phyloP scores from a whole-genome alignment of 2,797 vertebrate species.

The Moxostoma hubbsi region DNA sequence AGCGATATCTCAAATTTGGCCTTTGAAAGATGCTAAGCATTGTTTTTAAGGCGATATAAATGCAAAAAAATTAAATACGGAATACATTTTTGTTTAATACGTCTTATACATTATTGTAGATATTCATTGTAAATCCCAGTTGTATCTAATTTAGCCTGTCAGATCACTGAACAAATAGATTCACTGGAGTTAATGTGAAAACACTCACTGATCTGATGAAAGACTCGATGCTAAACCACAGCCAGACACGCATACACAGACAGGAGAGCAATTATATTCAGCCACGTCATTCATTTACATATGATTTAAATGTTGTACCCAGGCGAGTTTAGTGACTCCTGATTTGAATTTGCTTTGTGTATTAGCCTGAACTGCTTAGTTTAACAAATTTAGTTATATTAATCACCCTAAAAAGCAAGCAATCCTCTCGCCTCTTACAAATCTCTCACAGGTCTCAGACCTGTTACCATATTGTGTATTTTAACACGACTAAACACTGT shows the following conservation, averaged over 20 bases:
- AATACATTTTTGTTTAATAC: too few relatives aligned
- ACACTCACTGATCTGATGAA: not conserved
- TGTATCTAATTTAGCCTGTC: too few relatives aligned
- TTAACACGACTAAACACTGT: too few relatives aligned
- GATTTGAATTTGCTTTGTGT: slow-evolving; percentile 14
- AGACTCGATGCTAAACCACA: not conserved
- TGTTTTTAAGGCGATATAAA: too few relatives aligned
- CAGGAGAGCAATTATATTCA: not conserved
- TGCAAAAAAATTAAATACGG: too few relatives aligned
- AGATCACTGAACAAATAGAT: not conserved
- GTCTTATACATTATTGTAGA: too few relatives aligned
- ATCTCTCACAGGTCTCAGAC: not conserved
- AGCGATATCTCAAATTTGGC: too few relatives aligned
- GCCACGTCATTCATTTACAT: not conserved
- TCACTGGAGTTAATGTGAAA: not conserved
- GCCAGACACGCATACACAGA: not conserved
- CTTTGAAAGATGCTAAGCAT: too few relatives aligned
- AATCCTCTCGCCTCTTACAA: not conserved
- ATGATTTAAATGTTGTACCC: not conserved
- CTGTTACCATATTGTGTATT: too few relatives aligned
- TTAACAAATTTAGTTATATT: slow-evolving; percentile 9
- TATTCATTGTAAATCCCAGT: too few relatives aligned
- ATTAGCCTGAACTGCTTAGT: slow-evolving; percentile 12
- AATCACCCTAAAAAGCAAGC: not conserved
- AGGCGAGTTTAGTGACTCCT: not conserved